Evolutionary conservation across 2,888 invertebrate species (phyloP).

Genomic region (Octodonta nipae): DNA sequence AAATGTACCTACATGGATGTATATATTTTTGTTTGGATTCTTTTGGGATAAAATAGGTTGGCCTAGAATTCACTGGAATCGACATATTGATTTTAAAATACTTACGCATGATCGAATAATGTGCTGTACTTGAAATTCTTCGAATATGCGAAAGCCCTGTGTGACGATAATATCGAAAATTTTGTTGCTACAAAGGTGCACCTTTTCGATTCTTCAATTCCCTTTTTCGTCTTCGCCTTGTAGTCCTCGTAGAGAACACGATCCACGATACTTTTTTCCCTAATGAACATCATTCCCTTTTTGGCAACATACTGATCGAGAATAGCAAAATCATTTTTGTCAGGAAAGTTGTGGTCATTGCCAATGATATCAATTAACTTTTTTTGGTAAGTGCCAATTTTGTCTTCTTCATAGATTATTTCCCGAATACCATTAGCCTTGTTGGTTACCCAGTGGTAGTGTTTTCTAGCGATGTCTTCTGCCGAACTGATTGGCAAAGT

Average conservation of each 20-base stretch:
- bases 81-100: slow-evolving; percentile 10
- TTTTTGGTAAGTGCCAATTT: slow-evolving; percentile 4
- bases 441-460: slow-evolving; percentile 54
- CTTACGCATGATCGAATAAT: slow-evolving; percentile 59
- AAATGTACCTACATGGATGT: too few relatives aligned
- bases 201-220: slow-evolving; percentile 42
- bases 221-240: slow-evolving; percentile 42
- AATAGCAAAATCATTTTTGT: slow-evolving; percentile 29
- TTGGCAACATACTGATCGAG: slow-evolving; percentile 36
- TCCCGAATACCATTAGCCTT: slow-evolving; percentile 54
- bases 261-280: slow-evolving; percentile 57
- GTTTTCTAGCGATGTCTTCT: slow-evolving; percentile 48
- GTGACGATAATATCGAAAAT: slow-evolving; percentile 48
- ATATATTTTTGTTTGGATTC: too few relatives aligned
- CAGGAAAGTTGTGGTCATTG: slow-evolving; percentile 6
- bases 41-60: too few relatives aligned
- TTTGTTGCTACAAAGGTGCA: slow-evolving; percentile 69
- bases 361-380: slow-evolving; percentile 12
- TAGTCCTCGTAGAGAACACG: slow-evolving; percentile 60
- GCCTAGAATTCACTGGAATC: too few relatives aligned
- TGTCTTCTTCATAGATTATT: slow-evolving; percentile 9
- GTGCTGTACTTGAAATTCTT: slow-evolving; percentile 44
- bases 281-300: slow-evolving; percentile 46
- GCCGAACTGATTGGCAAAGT: slow-evolving; percentile 63
- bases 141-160: slow-evolving; percentile 62